Percentiles rank a stretch among this genome's conserved stretches.
Evolutionary conservation across 2,113 vertebrate species (phyloP).

Genomic region (Tachysurus vachellii): DNA sequence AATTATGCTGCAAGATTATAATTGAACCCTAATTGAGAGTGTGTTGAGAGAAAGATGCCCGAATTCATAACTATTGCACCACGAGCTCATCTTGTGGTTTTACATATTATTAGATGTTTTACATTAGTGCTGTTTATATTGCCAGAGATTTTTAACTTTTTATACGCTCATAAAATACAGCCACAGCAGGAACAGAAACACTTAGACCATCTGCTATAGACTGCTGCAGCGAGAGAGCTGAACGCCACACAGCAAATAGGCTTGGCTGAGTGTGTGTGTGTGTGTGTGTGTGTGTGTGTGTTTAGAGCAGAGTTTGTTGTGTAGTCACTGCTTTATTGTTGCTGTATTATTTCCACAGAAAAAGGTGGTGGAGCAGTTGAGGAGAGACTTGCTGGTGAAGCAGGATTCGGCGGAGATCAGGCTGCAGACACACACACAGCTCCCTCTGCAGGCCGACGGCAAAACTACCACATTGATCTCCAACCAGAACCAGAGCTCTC

Average conservation of each 20-base stretch:
- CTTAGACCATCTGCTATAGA: constrained; percentile 2
- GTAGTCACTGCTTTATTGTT: constrained; percentile 10
- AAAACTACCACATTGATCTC: constrained; percentile 51
- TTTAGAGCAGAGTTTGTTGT: constrained; percentile 1
- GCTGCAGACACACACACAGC: constrained; percentile 45
- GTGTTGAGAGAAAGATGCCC: not conserved
- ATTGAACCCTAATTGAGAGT: too few relatives aligned
- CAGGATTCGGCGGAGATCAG: constrained; percentile 58
- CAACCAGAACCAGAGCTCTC: constrained; percentile 50
- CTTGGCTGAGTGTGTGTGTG: constrained; percentile 1
- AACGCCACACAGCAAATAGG: constrained; percentile 1
- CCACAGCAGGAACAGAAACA: not conserved
- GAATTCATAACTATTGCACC: not conserved
- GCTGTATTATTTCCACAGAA: constrained; percentile 49
- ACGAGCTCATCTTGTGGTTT: not conserved
- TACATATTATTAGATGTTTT: not conserved
- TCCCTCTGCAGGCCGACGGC: constrained; percentile 50
- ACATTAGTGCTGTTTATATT: not conserved
- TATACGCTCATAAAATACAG: not conserved
- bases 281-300: not conserved
- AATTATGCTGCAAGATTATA: too few relatives aligned
- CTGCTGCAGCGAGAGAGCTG: not conserved
- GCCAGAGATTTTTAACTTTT: not conserved
- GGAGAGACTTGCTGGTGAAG: constrained; percentile 63
- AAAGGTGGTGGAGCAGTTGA: constrained; percentile 64